Base-by-base conservation (phyloP, 2,797 vertebrate genomes). In the Gymnothorax reevesii region DNA sequence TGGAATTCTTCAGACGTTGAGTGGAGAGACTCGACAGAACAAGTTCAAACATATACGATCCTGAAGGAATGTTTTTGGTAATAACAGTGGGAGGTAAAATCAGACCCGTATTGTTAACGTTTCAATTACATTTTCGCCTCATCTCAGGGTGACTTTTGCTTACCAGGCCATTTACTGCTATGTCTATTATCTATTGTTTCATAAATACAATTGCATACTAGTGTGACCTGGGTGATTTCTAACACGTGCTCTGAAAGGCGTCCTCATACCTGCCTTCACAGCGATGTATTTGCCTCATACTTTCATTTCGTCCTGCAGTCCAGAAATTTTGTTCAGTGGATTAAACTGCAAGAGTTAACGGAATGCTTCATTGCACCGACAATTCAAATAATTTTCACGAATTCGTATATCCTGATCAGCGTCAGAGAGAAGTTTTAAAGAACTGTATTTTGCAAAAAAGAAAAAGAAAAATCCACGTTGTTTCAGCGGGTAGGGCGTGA, bases 31-130 rank as follows among this genome's bases (percentile, higher is more conserved):
- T 80, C 52, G 22, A 54, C 77, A n/a, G 17, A n/a, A 22, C 77
- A 80, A 80, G 77, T 80, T 80, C 52, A 80, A 80, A 80, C 77
- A 80, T 52, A 55, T 80, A 8, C 77, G 73, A 15, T 49, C 8
- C 42, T 10, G 27, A 54, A 80, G 49, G 77, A 80, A 80, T 80
- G 77, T 55, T 80, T 42, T 55, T 55, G 52, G 52, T 22, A 55
- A 54, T 54, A 54, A 55, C 8, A 55, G 8, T 49, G 42, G 73
- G 6, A 42, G 2, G 52, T 42, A 12, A 73, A 27, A 33, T 42
- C 52, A 52, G 33, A 42, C 4, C 73, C 73, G 73, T 77, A 17
- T 77, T 77, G 13, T 77, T 49, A 77, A 8, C 49, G 15, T 77
- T 20, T 15, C 5, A 77, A 17, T 77, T 15, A 20, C 52, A 77